Conservation (phyloP, 2,113 vertebrate species). For the Typhlomys cinereus region DNA sequence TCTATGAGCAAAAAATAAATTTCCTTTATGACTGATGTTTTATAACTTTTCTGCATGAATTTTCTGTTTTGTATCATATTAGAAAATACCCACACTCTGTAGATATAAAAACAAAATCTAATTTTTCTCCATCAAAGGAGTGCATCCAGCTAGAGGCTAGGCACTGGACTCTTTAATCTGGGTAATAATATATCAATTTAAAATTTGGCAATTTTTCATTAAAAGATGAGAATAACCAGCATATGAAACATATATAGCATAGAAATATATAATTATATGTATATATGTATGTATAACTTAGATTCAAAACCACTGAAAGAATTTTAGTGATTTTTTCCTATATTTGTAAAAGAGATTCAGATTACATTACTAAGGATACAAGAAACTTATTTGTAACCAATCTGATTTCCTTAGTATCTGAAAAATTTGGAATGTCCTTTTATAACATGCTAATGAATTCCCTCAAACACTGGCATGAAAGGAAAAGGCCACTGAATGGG, state of each 20-base stretch:
- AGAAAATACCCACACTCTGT: neutral
- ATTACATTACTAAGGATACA: neutral
- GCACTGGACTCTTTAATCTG: neutral
- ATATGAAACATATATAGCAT: neutral
- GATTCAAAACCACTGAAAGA: neutral
- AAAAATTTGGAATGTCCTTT: neutral
- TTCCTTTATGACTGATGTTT: neutral
- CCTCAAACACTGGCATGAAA: neutral
- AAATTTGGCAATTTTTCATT: neutral
- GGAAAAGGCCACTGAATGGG: neutral
- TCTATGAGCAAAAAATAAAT: neutral
- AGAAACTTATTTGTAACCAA: neutral
- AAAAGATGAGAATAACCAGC: neutral
- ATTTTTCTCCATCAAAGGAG: neutral
- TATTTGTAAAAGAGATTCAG: neutral
- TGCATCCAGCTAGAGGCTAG: rapidly evolving
- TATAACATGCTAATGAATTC: neutral
- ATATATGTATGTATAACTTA: neutral
- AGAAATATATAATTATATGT: neutral
- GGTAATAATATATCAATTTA: neutral
- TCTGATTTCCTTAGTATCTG: neutral
- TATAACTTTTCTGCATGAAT: neutral
- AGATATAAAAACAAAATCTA: neutral
- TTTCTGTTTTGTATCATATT: neutral
- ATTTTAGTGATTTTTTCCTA: neutral